A percentile compares a stretch with the other conserved stretches of the same genome.
Conservation (phyloP, 2,888 invertebrate genomes). For the Drosophila greeni region DNA sequence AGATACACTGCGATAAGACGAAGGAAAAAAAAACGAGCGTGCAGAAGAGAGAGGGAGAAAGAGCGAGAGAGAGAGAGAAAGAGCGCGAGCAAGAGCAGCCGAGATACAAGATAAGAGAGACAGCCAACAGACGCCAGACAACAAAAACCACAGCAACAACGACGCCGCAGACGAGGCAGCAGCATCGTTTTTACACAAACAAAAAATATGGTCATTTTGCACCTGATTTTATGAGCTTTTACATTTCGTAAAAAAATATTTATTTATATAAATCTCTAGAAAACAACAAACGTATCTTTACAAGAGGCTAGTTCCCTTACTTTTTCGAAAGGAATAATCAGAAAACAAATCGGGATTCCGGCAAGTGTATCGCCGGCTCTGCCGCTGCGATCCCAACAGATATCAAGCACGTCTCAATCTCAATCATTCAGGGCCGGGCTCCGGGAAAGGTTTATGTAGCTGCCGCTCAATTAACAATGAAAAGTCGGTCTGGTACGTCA, state of each 20-base stretch:
- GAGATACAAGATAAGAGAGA: constrained; percentile 44
- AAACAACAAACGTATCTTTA: no score
- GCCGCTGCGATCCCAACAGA: constrained; percentile 57
- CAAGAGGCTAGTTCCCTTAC: no score
- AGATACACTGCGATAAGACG: constrained; percentile 52
- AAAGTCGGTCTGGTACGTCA: constrained; percentile 68
- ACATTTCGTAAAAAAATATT: no score
- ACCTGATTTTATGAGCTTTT: no score
- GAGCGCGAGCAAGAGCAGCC: constrained; percentile 39
- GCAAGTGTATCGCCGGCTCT: constrained; percentile 23
- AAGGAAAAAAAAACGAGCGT: constrained; percentile 33
- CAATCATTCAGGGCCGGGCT: constrained; percentile 62
- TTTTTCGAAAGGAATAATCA: no score
- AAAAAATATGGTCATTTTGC: not conserved
- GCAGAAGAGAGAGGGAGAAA: constrained; percentile 25
- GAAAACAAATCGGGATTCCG: not conserved
- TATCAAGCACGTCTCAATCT: constrained; percentile 67
- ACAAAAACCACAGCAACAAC: constrained; percentile 22
- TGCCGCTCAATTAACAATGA: constrained; percentile 66
- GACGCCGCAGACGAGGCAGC: constrained; percentile 22
- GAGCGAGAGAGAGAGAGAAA: constrained; percentile 45
- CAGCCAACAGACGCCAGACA: constrained; percentile 57
- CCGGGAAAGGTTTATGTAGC: constrained; percentile 48
- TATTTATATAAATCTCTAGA: no score
- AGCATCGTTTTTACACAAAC: constrained; percentile 40